phyloP scores from a whole-genome alignment of 1,140 invertebrate species.

The Dreissena rostriformis region DNA sequence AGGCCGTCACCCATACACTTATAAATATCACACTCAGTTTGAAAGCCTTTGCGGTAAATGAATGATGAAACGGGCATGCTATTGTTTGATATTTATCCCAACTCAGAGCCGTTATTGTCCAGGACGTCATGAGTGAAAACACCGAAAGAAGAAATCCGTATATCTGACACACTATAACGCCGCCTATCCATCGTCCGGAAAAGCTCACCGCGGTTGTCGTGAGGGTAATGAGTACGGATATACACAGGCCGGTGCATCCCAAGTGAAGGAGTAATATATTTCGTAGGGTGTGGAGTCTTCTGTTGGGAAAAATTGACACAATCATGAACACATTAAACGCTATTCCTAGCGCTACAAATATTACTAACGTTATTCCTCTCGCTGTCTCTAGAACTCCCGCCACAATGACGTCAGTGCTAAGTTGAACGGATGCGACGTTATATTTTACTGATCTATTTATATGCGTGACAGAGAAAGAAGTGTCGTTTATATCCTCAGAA shows the following conservation, averaged over 20 bases:
- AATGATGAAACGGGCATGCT: slow-evolving; percentile 74
- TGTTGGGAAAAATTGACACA: slow-evolving; percentile 74
- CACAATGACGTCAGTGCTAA: slow-evolving; percentile 13
- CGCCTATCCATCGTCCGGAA: slow-evolving; percentile 67
- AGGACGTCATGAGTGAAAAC: slow-evolving; percentile 66
- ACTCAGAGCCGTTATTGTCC: slow-evolving; percentile 76
- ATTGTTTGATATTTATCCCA: slow-evolving; percentile 79
- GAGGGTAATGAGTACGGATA: slow-evolving; percentile 66
- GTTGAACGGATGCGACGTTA: background rate
- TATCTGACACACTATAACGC: slow-evolving; percentile 62
- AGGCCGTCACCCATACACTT: slow-evolving; percentile 67
- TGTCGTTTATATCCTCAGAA: background rate
- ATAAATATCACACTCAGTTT: slow-evolving; percentile 73
- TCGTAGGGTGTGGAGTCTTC: slow-evolving; percentile 71
- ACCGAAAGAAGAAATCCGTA: slow-evolving; percentile 66
- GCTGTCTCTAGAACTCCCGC: slow-evolving; percentile 56
- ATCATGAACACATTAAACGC: slow-evolving; percentile 74
- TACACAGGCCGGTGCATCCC: slow-evolving; percentile 67
- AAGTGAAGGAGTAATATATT: slow-evolving; percentile 76
- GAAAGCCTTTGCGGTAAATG: slow-evolving; percentile 68
- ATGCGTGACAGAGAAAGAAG: background rate
- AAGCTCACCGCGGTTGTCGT: slow-evolving; percentile 64
- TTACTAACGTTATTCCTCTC: slow-evolving; percentile 68
- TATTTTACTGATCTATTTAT: slow-evolving; percentile 8
- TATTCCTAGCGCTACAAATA: slow-evolving; percentile 67